Evolutionary conservation across 2,797 vertebrate genomes (phyloP).

Genomic region (Pseudotriccus pelzelni): DNA sequence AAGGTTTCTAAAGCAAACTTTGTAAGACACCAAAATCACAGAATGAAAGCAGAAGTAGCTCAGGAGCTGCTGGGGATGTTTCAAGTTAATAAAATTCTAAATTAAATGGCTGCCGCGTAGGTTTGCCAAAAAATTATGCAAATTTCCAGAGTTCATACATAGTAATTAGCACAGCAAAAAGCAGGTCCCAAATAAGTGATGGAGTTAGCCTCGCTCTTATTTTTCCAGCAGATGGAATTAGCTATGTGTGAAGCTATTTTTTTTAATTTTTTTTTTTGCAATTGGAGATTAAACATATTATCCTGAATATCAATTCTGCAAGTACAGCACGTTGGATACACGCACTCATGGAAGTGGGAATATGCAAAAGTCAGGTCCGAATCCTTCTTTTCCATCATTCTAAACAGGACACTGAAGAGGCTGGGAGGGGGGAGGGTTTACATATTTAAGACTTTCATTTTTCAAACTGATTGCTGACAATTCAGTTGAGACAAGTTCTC

Average conservation of each 20-base stretch:
- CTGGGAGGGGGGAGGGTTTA: not conserved
- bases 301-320: constrained; percentile 1
- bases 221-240: constrained; percentile 54
- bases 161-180: constrained; percentile 47
- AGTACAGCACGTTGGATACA: not conserved
- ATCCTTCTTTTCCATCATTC: not conserved
- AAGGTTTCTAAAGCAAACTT: not conserved
- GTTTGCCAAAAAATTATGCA: constrained; percentile 54
- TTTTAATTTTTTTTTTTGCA: constrained; percentile 40
- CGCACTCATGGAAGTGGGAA: not conserved
- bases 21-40: not conserved
- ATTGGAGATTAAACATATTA: not conserved
- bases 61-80: not conserved
- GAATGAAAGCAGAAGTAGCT: not conserved
- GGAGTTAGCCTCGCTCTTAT: constrained; percentile 1
- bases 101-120: constrained; percentile 18
- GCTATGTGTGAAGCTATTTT: constrained; percentile 27
- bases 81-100: constrained; percentile 42
- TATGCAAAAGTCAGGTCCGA: not conserved
- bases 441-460: not conserved
- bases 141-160: constrained; percentile 45
- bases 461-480: not conserved
- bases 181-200: constrained; percentile 18
- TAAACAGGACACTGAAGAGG: not conserved
- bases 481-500: not conserved